Conservation (phyloP, 2,113 vertebrate genomes). For the Strix aluco region DNA sequence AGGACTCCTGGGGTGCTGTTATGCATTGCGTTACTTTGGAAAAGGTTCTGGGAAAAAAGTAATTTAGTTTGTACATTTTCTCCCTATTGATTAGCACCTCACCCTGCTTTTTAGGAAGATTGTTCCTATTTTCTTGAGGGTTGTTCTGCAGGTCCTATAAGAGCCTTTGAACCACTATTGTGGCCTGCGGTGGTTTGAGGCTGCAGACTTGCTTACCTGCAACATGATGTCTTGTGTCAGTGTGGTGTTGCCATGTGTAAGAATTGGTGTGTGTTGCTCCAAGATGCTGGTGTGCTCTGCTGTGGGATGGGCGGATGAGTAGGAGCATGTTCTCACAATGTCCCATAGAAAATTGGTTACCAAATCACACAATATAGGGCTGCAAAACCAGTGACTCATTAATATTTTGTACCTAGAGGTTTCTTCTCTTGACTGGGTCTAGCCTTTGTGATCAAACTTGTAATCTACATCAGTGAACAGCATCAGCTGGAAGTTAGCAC, state of each 20-base stretch:
- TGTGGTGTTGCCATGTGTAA: neutral
- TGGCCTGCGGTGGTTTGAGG: neutral
- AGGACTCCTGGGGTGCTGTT: neutral
- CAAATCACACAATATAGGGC: no score
- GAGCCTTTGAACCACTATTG: neutral
- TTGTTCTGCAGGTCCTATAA: neutral
- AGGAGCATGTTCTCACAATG: neutral
- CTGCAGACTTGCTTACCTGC: neutral
- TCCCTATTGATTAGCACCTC: neutral
- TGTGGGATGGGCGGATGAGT: neutral
- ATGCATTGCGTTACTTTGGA: neutral
- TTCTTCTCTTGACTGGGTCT: neutral
- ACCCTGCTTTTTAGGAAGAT: neutral
- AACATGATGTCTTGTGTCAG: neutral
- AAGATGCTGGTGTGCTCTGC: neutral
- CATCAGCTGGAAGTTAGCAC: no score
- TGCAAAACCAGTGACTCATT: neutral
- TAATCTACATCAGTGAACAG: neutral
- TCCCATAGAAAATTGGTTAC: neutral
- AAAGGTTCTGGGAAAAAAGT: neutral
- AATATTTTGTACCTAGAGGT: neutral
- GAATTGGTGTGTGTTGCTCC: neutral
- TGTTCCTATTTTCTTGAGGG: neutral
- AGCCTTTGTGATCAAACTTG: neutral
- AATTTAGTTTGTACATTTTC: neutral